Evolutionary conservation across 2,797 vertebrate species (phyloP).

Genomic region (Adrianichthys oophorus): DNA sequence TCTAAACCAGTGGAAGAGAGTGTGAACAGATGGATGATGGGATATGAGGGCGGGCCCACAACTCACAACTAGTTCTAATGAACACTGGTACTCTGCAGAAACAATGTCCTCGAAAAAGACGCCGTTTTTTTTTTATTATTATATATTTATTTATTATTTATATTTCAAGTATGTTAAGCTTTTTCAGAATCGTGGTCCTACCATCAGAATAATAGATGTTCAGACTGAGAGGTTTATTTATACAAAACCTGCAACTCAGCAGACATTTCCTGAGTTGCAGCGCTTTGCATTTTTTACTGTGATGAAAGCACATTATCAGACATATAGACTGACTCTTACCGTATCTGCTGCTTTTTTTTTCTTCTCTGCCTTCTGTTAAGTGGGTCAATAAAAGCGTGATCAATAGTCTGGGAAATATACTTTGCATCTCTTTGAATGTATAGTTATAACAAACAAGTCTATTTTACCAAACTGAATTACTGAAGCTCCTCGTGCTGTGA

Average conservation of each 20-base stretch:
- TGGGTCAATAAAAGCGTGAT: slow-evolving; percentile 60
- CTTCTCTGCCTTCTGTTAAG: slow-evolving; percentile 50
- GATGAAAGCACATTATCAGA: slow-evolving; percentile 65
- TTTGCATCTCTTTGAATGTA: slow-evolving; percentile 39
- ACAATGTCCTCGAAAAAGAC: no score
- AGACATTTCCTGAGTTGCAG: slow-evolving; percentile 46
- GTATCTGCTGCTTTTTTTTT: slow-evolving; percentile 41
- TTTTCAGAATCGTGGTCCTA: no score
- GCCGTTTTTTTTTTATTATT: no score
- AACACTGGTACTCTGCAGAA: no score
- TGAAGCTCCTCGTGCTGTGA: slow-evolving; percentile 17
- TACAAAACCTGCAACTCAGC: slow-evolving; percentile 14
- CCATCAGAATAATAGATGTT: no score
- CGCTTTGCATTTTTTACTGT: slow-evolving; percentile 58
- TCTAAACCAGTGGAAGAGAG: no score
- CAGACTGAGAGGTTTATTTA: not conserved
- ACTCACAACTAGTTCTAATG: no score
- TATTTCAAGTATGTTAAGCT: no score
- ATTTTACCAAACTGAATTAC: slow-evolving; percentile 18
- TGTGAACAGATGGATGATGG: no score
- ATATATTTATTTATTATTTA: no score
- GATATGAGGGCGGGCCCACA: no score
- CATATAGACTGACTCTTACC: slow-evolving; percentile 56
- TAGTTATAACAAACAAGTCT: slow-evolving; percentile 18
- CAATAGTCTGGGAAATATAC: slow-evolving; percentile 51